Conservation (phyloP, 1,140 invertebrate genomes). For the fruit fly (Drosophila melanogaster) region Release_6_plus_ISO1_MT NT_037436.4:21705001-21705500, state of each 20-base stretch:
- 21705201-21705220: constrained; percentile 88
- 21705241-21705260: constrained; percentile 94
- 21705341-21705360: constrained; percentile 96
- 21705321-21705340: constrained; percentile 96
- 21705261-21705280: constrained; percentile 95
- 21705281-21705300: constrained; percentile 95
- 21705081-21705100: constrained; percentile 76
- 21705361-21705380: constrained; percentile 94
- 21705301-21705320: constrained; percentile 96
- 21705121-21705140: constrained; percentile 80
- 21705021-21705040: constrained; percentile 89
- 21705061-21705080: constrained; percentile 72
- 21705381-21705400: constrained; percentile 94
- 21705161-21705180: constrained; percentile 66
- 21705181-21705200: constrained; percentile 77
- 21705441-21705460: constrained; percentile 93
- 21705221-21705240: constrained; percentile 92
- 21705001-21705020: constrained; percentile 92
- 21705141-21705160: constrained; percentile 70
- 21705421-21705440: constrained; percentile 91
- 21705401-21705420: constrained; percentile 92
- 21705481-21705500: constrained; percentile 95
- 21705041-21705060: constrained; percentile 86
- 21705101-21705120: constrained; percentile 69
- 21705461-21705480: constrained; percentile 94